Conservation (phyloP, 1,140 invertebrate genomes). For the Argopecten irradians region DNA sequence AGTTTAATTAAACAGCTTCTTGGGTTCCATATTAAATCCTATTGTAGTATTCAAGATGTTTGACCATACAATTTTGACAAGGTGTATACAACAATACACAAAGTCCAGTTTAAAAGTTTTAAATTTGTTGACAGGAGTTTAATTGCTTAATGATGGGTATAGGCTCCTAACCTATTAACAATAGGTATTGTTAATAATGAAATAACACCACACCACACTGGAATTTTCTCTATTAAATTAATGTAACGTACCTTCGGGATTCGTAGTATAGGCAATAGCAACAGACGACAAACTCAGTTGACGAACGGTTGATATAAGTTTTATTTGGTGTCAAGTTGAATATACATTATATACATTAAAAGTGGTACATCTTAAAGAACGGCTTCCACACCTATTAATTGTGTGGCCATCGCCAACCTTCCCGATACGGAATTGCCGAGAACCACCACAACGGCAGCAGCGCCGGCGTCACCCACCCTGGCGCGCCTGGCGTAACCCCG, state of each 20-base stretch:
- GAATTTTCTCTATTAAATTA: no score
- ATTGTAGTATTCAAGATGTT: neutral
- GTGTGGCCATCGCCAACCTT: neutral
- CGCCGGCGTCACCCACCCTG: neutral
- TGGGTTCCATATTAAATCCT: neutral
- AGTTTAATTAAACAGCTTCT: neutral
- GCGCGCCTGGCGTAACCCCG: neutral
- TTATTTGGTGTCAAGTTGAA: neutral
- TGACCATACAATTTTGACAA: neutral
- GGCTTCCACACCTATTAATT: neutral
- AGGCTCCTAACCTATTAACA: neutral
- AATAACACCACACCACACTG: no score
- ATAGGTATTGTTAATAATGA: neutral
- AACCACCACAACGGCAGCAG: neutral
- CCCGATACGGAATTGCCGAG: neutral
- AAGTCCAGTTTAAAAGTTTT: neutral
- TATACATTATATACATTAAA: neutral
- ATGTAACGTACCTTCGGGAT: no score
- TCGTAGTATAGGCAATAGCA: neutral
- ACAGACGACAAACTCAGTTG: no score
- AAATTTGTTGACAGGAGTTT: neutral
- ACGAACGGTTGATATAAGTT: no score
- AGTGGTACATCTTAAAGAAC: neutral
- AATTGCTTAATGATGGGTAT: neutral
- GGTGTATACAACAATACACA: neutral